Percentiles rank a stretch among this genome's conserved stretches.
Conservation (phyloP, 2,113 vertebrate species). For the Chunga burmeisteri region DNA sequence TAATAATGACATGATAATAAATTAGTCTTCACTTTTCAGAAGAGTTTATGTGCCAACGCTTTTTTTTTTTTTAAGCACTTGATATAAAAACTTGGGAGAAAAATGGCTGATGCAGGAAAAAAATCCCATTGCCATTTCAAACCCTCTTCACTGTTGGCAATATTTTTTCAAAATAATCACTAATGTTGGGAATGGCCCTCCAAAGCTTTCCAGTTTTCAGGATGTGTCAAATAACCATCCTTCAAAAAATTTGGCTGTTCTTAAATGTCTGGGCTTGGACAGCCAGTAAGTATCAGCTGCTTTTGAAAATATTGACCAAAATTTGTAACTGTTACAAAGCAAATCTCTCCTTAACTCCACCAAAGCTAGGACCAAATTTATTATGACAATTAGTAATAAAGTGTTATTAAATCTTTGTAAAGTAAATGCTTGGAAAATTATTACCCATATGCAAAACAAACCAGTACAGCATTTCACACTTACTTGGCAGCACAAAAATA, state of each 20-base stretch:
- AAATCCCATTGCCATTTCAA: constrained; percentile 9
- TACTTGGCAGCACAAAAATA: constrained; percentile 85
- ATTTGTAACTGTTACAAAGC: not conserved
- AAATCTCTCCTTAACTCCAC: not conserved
- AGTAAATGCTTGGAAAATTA: not conserved
- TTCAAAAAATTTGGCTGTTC: not conserved
- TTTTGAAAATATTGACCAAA: not conserved
- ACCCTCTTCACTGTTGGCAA: not conserved
- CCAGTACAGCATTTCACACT: not conserved
- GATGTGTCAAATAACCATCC: not conserved
- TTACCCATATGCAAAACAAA: not conserved
- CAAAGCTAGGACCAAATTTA: not conserved
- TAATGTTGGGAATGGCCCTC: not conserved
- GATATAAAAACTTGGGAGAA: constrained; percentile 69
- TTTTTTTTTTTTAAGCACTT: constrained; percentile 63
- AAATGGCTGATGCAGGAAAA: constrained; percentile 53
- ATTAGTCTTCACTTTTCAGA: constrained; percentile 82
- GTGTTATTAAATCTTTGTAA: not conserved
- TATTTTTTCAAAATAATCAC: not conserved
- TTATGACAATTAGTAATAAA: not conserved
- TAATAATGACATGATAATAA: constrained; percentile 84
- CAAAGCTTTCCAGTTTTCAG: not conserved
- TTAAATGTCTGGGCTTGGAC: not conserved
- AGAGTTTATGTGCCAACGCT: constrained; percentile 73
- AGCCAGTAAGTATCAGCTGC: not conserved